Base-by-base conservation (phyloP, 35 echinoderm and acorn worm species). In the Ophioderma brevispina region DNA sequence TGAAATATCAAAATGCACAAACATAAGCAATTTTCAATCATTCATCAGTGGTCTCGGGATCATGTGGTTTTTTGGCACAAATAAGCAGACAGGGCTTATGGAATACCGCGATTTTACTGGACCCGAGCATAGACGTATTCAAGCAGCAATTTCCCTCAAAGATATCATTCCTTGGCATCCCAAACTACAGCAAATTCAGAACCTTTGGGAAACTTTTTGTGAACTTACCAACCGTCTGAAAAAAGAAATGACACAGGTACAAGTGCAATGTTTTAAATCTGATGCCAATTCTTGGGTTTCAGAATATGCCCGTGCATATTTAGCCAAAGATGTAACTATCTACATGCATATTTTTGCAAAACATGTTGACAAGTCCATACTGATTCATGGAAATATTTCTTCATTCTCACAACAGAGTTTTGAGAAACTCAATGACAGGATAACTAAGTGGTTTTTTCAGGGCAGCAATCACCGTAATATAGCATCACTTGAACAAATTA, bases 311-410 rank as follows among this genome's bases (percentile, higher is more conserved):
- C 39, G 19, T 38, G 88, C 83, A 13, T 64, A 82, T 33, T 39
- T 40, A 49, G 42, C 79, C 19, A 55, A 82, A 82, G 88, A 90
- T 75, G 50, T 90, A 13, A 90, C 88, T 63, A 33, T 63, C 36
- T 90, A 90, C 37, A 90, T 90, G 88, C 79, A 90, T 81, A 39
- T 90, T 0, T 40, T 90, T 21, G 79, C 80, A 81, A 92, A 92
- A 43, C 90, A 92, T 87, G 41, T 64, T 43, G 36, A 83, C 32
- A 46, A 80, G 36, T 31, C 84, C 1, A 82, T 84, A 31, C 87
- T 81, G 77, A 41, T 87, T 34, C 52, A 85, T 85, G 82, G 82
- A 31, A 85, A 70, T 85, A 33, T 85, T 19, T 35, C 42, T 0
- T 40, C 38, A 14, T 85, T 85, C 38, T 85, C 46, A 5, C 82